These are phyloP conservation scores for Gymnogyps californianus DNA, from an alignment of 2,113 vertebrate genomes.

Conservation along the genomic window DNA sequence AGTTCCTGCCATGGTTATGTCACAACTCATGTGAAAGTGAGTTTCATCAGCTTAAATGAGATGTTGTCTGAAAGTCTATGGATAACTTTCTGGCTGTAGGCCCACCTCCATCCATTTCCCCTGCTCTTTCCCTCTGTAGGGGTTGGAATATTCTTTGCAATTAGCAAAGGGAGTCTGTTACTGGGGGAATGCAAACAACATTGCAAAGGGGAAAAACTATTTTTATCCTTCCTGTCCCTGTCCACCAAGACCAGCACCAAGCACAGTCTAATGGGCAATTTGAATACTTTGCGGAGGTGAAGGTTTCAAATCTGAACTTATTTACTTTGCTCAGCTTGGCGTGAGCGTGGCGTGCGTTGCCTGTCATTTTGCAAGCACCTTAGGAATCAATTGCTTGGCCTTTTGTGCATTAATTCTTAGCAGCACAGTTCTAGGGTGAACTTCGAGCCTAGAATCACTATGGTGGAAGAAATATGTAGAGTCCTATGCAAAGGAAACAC, in stretches of 20 bases:
- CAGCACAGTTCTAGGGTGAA: not conserved
- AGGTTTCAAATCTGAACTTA: not conserved
- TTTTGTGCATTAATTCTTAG: not conserved
- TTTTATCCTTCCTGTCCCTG: not conserved
- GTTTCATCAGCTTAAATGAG: slow-evolving; percentile 39
- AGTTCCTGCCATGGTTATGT: slow-evolving; percentile 43
- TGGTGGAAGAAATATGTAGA: not conserved
- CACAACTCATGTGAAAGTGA: slow-evolving; percentile 45
- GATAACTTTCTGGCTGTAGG: slow-evolving; percentile 37
- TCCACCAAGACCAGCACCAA: not conserved
- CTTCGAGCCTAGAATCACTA: not conserved
- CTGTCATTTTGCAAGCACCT: not conserved
- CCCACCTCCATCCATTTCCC: not conserved
- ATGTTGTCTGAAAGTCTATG: not conserved
- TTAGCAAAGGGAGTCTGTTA: not conserved
- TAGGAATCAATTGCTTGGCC: not conserved
- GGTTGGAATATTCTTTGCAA: not conserved
- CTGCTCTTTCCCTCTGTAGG: not conserved
- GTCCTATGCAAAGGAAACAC: not conserved
- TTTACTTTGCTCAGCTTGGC: not conserved
- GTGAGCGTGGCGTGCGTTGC: fast-evolving
- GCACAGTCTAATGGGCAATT: not conserved
- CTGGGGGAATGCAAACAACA: not conserved
- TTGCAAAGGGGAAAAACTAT: not conserved
- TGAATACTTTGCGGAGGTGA: not conserved